Evolutionary conservation across 2,888 invertebrate species (phyloP).

Genomic region (Mesoligia furuncula): DNA sequence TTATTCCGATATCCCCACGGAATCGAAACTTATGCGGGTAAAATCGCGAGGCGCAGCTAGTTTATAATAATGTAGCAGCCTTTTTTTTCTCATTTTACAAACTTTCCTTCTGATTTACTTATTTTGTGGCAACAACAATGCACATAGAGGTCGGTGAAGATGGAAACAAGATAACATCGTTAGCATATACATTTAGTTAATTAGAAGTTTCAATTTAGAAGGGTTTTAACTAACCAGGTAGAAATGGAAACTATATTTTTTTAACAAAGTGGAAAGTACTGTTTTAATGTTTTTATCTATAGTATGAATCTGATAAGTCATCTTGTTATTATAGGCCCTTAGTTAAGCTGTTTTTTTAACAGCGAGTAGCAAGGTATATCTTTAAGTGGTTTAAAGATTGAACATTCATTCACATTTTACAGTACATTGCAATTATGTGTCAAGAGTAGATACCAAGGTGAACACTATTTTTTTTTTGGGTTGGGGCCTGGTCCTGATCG

Average conservation of each 20-base stretch:
- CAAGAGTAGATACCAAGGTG: too few species aligned
- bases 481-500: too few species aligned
- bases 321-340: not conserved
- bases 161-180: slow-evolving; percentile 39
- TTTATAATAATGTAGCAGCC: not conserved
- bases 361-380: not conserved
- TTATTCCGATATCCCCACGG: too few species aligned
- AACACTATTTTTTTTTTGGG: too few species aligned
- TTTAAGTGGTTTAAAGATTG: not conserved
- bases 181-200: slow-evolving; percentile 44
- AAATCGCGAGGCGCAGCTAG: too few species aligned
- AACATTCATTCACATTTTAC: not conserved
- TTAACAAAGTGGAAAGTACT: slow-evolving; percentile 36
- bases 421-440: not conserved
- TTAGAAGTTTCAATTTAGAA: slow-evolving; percentile 40
- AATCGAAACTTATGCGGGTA: too few species aligned
- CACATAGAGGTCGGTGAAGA: slow-evolving; percentile 48
- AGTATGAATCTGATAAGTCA: not conserved
- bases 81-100: not conserved
- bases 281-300: slow-evolving; percentile 5
- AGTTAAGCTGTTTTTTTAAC: not conserved
- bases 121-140: not conserved
- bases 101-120: slow-evolving; percentile 3
- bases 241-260: slow-evolving; percentile 18
- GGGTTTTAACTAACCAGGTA: slow-evolving; percentile 13